phyloP scores from a whole-genome alignment of 2,888 invertebrate genomes.

The Coelinius sp. region DNA sequence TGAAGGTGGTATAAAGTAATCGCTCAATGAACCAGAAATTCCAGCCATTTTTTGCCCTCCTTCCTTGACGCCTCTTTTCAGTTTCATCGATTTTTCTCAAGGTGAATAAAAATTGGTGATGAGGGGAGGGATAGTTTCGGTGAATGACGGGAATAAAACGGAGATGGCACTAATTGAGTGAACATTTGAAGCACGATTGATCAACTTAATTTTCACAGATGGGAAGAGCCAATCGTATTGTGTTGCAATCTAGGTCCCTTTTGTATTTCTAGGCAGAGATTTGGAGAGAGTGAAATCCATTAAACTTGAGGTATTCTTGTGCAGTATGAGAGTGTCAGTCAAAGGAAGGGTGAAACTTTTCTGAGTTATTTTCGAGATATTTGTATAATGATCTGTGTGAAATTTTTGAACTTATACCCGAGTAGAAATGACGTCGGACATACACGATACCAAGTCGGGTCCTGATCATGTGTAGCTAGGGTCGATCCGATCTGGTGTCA shows the following conservation, averaged over 20 bases:
- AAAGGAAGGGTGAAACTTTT: neutral
- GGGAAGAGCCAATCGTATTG: conserved; percentile 4
- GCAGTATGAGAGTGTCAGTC: neutral
- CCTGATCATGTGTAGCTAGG: too few species aligned
- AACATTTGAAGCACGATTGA: conserved; percentile 18
- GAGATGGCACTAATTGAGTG: conserved; percentile 12
- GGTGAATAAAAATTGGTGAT: neutral
- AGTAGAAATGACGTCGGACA: too few species aligned
- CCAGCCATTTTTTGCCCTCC: neutral
- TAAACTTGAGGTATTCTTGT: neutral
- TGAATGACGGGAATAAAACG: conserved; percentile 10
- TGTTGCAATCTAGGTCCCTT: conserved; percentile 4
- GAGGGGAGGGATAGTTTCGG: neutral
- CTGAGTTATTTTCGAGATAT: too few species aligned
- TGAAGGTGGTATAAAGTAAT: neutral
- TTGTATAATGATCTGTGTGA: too few species aligned
- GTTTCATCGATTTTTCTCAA: conserved; percentile 13
- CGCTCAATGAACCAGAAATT: conserved; percentile 33
- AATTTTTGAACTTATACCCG: too few species aligned
- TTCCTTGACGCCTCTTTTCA: neutral
- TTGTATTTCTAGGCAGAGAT: neutral
- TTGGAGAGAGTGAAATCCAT: neutral
- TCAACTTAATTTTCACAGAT: conserved; percentile 21
- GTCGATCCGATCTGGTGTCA: too few species aligned
- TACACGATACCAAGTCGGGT: too few species aligned